These are phyloP conservation scores for cattle (Bos taurus) DNA, from an alignment of 2,113 vertebrate genomes.

Conservation along the genomic window ARS-UCD2.0 NC_037328.1:146148501-146149000, in stretches of 20 bases:
- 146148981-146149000: not conserved
- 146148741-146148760: not conserved
- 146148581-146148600: conserved; percentile 75
- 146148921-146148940: not conserved
- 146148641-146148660: conserved; percentile 96
- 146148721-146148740: not conserved
- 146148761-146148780: not conserved
- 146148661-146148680: not conserved
- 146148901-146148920: not conserved
- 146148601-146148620: conserved; percentile 88
- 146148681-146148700: not conserved
- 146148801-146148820: not conserved
- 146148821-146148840: not conserved
- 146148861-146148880: not conserved
- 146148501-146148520: not conserved
- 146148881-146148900: not conserved
- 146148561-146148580: conserved; percentile 83
- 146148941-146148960: not conserved
- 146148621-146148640: conserved; percentile 89
- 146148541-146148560: conserved; percentile 92
- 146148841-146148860: not conserved
- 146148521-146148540: conserved; percentile 84
- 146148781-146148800: not conserved
- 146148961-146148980: not conserved
- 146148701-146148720: not conserved